Evolutionary conservation across 2,888 invertebrate species (phyloP), one percentile per base, ranked within the genome.

Genomic region (Listrodromus nycthemerus): DNA sequence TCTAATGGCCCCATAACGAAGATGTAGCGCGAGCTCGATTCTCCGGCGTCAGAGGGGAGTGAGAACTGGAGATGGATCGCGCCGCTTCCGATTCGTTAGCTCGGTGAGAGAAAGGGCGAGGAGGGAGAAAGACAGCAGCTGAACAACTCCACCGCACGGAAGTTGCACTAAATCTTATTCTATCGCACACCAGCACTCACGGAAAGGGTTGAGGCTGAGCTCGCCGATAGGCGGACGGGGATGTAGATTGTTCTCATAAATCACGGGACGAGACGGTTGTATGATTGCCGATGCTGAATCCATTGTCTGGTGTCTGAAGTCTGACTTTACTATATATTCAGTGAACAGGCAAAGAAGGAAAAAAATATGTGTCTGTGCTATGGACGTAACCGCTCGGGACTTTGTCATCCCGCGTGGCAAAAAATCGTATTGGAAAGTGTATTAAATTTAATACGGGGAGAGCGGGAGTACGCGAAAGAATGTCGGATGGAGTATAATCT

Each of bases 41-140:
- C 86, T 78, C 77, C 55, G 77, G 74, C 83, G 78, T 73, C 77
- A 41, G 77, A 74, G 81, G 86, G 61, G 58, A 61, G 79, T 58
- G 83, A 77, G 83, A 80, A 73, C 73, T 76, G 67, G 85, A 87
- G 87, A 88, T 83, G 87, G 86, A 87, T 89, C 85, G 87, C 83
- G 76, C 79, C 84, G 86, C 87, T 89, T 89, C 88, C 90, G 89
- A 88, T 87, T 85, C 77, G 80, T 85, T 85, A 85, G 75, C 71
- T 63, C 58, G 67, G 78, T 70, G 69, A 78, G 71, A 33, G 52
- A 41, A 27, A n/a, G 19, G 48, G 50, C 61, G 75, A 55, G 58
- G 1, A 27, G 27, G 61, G 74, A 63, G 74, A 37, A 74, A 74
- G 74, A 45, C 30, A 45, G 58, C 45, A 55, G 73, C 58, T 50